phyloP scores from a whole-genome alignment of 2,888 invertebrate species.

The Imbricaverruca yamaguchii region DNA sequence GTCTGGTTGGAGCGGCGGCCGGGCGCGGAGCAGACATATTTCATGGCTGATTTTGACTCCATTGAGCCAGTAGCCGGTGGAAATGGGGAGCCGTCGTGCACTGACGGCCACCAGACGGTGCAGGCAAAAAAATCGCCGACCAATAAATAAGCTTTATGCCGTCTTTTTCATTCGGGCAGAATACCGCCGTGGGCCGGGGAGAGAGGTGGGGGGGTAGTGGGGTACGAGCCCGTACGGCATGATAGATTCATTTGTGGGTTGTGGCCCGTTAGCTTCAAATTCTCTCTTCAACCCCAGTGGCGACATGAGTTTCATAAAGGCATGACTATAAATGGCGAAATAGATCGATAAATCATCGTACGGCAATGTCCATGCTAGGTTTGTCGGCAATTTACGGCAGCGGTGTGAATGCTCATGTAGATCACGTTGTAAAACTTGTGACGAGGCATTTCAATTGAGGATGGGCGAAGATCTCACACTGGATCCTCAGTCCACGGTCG shows the following conservation, averaged over 20 bases:
- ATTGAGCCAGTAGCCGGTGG: not conserved
- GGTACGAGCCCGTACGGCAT: not conserved
- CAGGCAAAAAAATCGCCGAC: not conserved
- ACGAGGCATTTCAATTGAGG: slow-evolving; percentile 9
- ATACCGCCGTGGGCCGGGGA: not conserved
- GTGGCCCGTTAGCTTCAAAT: slow-evolving; percentile 13
- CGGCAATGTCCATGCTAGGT: not conserved
- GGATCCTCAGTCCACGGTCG: too few relatives aligned
- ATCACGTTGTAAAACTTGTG: not conserved
- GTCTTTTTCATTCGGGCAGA: slow-evolving; percentile 8
- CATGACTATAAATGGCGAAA: not conserved
- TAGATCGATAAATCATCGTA: not conserved
- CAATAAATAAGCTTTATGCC: slow-evolving; percentile 21
- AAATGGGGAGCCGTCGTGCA: not conserved
- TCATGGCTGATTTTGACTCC: slow-evolving; percentile 22
- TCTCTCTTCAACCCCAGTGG: not conserved
- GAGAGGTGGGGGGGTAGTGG: not conserved
- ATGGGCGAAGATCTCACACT: not conserved
- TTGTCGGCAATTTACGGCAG: not conserved
- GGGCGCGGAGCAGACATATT: not conserved
- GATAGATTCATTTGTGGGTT: slow-evolving; percentile 18
- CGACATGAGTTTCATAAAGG: not conserved
- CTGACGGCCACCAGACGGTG: not conserved
- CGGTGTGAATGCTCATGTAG: not conserved
- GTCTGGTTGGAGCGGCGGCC: not conserved